These are phyloP conservation scores for Miltochrista miniata DNA, from an alignment of 2,888 invertebrate genomes.

Conservation along the genomic window DNA sequence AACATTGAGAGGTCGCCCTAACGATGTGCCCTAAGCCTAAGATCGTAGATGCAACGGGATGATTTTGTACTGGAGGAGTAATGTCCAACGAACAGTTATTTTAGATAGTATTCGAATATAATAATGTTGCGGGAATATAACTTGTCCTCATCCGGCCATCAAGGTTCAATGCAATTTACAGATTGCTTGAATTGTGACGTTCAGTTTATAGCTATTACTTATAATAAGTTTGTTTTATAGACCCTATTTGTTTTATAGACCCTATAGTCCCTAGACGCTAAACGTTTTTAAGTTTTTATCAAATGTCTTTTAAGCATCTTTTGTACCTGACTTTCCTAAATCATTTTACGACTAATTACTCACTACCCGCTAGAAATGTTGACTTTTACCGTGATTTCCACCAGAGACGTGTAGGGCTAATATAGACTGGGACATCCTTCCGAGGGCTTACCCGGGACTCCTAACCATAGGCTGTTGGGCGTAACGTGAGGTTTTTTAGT, in stretches of 20 bases:
- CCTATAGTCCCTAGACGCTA: no score
- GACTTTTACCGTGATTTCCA: no score
- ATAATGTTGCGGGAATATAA: background rate
- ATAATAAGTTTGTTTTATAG: background rate
- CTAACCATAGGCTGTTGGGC: no score
- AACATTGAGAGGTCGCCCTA: constrained; percentile 52
- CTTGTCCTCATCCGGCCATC: background rate
- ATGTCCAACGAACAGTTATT: constrained; percentile 5
- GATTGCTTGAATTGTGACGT: background rate
- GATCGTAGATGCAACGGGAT: constrained; percentile 11
- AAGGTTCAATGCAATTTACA: background rate
- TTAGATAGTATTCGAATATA: constrained; percentile 4
- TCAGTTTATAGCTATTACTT: background rate
- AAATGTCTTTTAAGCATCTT: no score
- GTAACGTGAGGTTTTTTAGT: no score
- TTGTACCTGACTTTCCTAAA: no score
- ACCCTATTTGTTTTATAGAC: background rate
- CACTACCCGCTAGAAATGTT: no score
- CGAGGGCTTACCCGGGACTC: no score
- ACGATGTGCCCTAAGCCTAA: constrained; percentile 38
- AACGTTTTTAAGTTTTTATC: no score
- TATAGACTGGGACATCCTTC: no score
- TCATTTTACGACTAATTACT: no score
- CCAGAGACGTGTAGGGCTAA: no score
- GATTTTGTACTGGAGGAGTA: constrained; percentile 3